Evolutionary conservation across 2,888 invertebrate genomes (phyloP).

Genomic region (Malthinus flaveolus): DNA sequence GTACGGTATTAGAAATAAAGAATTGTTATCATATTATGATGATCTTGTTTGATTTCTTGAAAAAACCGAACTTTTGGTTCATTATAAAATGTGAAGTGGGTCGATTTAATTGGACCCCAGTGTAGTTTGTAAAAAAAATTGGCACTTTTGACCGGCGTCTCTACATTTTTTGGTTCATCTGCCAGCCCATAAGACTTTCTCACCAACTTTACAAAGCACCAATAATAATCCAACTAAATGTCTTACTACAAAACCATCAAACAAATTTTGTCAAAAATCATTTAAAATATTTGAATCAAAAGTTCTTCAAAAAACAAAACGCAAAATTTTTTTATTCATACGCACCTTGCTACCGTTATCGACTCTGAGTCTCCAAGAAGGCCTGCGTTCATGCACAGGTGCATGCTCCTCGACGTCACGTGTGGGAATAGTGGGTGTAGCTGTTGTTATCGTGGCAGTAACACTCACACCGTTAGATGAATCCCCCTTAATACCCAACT

Average conservation of each 20-base stretch:
- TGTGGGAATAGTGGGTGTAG: constrained; percentile 58
- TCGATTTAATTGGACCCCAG: not conserved
- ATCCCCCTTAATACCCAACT: constrained; percentile 48
- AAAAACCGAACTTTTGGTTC: too few relatives aligned
- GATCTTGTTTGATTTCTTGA: too few relatives aligned
- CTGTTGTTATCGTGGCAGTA: constrained; percentile 62
- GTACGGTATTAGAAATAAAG: too few relatives aligned
- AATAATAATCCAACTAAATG: not conserved
- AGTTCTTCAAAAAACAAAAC: not conserved
- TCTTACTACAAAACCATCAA: not conserved
- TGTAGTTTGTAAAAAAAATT: too few relatives aligned
- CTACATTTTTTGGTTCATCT: too few relatives aligned
- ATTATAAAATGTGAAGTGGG: not conserved
- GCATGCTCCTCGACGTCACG: constrained; percentile 44
- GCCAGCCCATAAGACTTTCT: too few relatives aligned
- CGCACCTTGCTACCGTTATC: constrained; percentile 85
- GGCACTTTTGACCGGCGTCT: too few relatives aligned
- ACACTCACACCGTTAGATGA: constrained; percentile 49
- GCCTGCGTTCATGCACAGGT: constrained; percentile 73
- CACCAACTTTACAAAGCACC: too few relatives aligned
- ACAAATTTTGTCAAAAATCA: too few relatives aligned
- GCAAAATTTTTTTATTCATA: constrained; percentile 1
- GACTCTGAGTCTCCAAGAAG: constrained; percentile 89
- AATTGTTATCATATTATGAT: too few relatives aligned
- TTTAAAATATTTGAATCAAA: too few relatives aligned